Evolutionary conservation across 1,140 invertebrate genomes (phyloP).

Genomic region (Neoseiulus cucumeris): DNA sequence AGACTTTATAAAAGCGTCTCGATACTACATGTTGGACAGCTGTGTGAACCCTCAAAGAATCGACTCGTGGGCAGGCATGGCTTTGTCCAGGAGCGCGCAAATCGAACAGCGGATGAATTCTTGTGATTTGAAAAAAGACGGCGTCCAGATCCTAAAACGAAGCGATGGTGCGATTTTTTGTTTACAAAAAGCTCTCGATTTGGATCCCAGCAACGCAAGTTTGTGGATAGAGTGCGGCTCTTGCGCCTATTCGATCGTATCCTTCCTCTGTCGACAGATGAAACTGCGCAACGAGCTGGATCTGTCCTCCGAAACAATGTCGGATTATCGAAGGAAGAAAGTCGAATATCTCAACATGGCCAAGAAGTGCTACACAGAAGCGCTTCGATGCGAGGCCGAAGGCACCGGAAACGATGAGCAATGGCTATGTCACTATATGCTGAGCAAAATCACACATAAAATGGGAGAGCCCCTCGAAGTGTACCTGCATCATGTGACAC

Average conservation of each 20-base stretch:
- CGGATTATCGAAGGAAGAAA: slow-evolving; percentile 2
- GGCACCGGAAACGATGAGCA: slow-evolving; percentile 44
- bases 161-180: not conserved
- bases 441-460: slow-evolving; percentile 75
- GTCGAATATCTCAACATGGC: slow-evolving; percentile 53
- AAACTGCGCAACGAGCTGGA: slow-evolving; percentile 39
- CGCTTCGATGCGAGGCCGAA: slow-evolving; percentile 36
- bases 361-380: slow-evolving; percentile 49
- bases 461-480: slow-evolving; percentile 44
- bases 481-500: slow-evolving; percentile 43
- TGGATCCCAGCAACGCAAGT: slow-evolving; percentile 43
- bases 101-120: slow-evolving; percentile 62
- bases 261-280: slow-evolving; percentile 58
- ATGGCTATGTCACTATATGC: slow-evolving; percentile 78
- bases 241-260: slow-evolving; percentile 63
- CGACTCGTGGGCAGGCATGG: slow-evolving; percentile 78
- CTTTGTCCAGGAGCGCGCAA: slow-evolving; percentile 52
- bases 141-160: not conserved
- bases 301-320: slow-evolving; percentile 29
- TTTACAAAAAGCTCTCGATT: slow-evolving; percentile 35
- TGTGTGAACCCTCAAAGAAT: slow-evolving; percentile 51
- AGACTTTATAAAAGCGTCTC: slow-evolving; percentile 45
- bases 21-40: slow-evolving; percentile 62
- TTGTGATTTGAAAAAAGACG: slow-evolving; percentile 22
- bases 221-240: slow-evolving; percentile 73